phyloP scores from a whole-genome alignment of 2,888 invertebrate genomes.

The Ormyrus pomaceus region DNA sequence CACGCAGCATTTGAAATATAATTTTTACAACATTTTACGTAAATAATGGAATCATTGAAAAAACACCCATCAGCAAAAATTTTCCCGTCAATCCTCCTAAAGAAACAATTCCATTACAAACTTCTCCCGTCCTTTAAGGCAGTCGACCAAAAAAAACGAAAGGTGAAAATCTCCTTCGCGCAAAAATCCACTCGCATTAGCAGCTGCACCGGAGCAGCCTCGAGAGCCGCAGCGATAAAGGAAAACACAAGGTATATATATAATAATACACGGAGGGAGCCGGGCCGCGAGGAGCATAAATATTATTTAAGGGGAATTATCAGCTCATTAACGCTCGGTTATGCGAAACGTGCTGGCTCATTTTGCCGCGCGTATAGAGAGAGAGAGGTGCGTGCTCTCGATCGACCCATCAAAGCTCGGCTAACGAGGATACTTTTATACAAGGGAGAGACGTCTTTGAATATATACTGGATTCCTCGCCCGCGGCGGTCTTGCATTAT shows the following conservation, averaged over 20 bases:
- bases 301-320: conserved; percentile 29
- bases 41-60: no score
- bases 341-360: conserved; percentile 18
- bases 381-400: neutral
- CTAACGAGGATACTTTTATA: conserved; percentile 23
- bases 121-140: no score
- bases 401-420: conserved; percentile 26
- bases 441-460: conserved; percentile 2
- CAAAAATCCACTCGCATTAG: no score
- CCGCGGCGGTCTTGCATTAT: conserved; percentile 8
- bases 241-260: neutral
- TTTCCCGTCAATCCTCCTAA: no score
- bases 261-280: neutral
- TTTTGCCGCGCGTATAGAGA: neutral
- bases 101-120: no score
- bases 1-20: no score
- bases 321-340: conserved; percentile 27
- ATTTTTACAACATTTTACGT: no score
- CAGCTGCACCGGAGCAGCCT: no score
- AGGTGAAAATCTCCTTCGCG: no score
- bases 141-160: no score
- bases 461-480: conserved; percentile 5
- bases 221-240: neutral
- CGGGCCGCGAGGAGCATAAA: neutral
- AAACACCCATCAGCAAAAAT: no score